Percentiles rank a stretch among this genome's conserved stretches.
Conservation (phyloP, 2,797 vertebrate species). For the Eupleurogrammus muticus region DNA sequence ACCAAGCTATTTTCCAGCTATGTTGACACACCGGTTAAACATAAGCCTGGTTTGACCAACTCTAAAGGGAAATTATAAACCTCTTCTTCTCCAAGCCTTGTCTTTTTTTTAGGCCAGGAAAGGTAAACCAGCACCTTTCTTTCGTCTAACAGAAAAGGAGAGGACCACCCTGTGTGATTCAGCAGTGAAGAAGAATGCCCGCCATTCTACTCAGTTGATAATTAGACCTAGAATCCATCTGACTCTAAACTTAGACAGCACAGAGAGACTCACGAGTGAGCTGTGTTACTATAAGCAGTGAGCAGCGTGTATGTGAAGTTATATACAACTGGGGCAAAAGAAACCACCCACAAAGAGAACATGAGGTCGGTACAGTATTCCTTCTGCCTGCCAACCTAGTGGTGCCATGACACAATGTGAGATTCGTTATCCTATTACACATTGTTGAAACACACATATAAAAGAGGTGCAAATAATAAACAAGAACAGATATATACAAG, state of each 20-base stretch:
- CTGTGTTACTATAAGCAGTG: constrained; percentile 20
- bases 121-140: constrained; percentile 13
- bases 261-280: constrained; percentile 31
- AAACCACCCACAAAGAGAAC: constrained; percentile 20
- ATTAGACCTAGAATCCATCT: constrained; percentile 31
- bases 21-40: constrained; percentile 37
- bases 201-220: constrained; percentile 30
- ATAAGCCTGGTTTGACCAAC: constrained; percentile 21
- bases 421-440: neutral
- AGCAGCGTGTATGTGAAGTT: constrained; percentile 8
- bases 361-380: neutral
- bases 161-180: constrained; percentile 30
- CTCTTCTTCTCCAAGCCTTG: neutral
- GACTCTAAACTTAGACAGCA: constrained; percentile 41
- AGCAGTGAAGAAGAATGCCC: constrained; percentile 17
- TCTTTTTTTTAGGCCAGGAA: neutral
- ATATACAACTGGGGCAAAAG: neutral
- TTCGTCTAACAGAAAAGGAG: neutral
- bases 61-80: neutral
- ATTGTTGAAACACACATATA: neutral
- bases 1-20: constrained; percentile 1
- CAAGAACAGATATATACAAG: neutral
- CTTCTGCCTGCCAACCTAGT: neutral
- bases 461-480: neutral
- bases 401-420: neutral